These are phyloP conservation scores for Penaeus monodon DNA, from an alignment of 2,888 invertebrate genomes.

Conservation along the genomic window DNA sequence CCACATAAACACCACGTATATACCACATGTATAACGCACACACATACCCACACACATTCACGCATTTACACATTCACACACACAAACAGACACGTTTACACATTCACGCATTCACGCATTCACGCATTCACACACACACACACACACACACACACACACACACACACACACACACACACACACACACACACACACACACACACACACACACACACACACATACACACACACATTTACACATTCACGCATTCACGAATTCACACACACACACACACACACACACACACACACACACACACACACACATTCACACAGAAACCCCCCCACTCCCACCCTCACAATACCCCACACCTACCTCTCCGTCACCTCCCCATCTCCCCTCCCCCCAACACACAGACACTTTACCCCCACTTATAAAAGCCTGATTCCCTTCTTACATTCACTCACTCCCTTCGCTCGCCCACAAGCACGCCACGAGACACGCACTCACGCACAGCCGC, in stretches of 20 bases:
- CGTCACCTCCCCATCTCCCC: neutral
- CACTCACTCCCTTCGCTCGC: too few relatives aligned
- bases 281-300: conserved; percentile 10
- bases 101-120: neutral
- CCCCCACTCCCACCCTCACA: too few relatives aligned
- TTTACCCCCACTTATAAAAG: too few relatives aligned
- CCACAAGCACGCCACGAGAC: neutral
- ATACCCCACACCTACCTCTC: too few relatives aligned
- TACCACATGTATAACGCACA: neutral
- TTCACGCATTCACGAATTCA: neutral
- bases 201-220: conserved; percentile 13
- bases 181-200: conserved; percentile 4
- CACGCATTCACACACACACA: too few relatives aligned
- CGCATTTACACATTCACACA: neutral
- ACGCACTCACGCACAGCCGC: neutral
- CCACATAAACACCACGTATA: neutral
- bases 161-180: conserved; percentile 1
- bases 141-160: neutral
- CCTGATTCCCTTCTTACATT: too few relatives aligned
- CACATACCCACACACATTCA: too few relatives aligned
- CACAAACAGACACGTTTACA: neutral
- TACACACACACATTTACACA: conserved; percentile 2
- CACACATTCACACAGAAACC: neutral
- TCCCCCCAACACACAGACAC: neutral
- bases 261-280: conserved; percentile 14